Evolutionary conservation across 2,888 invertebrate genomes (phyloP).

Genomic region (Eupelmus urozonus): DNA sequence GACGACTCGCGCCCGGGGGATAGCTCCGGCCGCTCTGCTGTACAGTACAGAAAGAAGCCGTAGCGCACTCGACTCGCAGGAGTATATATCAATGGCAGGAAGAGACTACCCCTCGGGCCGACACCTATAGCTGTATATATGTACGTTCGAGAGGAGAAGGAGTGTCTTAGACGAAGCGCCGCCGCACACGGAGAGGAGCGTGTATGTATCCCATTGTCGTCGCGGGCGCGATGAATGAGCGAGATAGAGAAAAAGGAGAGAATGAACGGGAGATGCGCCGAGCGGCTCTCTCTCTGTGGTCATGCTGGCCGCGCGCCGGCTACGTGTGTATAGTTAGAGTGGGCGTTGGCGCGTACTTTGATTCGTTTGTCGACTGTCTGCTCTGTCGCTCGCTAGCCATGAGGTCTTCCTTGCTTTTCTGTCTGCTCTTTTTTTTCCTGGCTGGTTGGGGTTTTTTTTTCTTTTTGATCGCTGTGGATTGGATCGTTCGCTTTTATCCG

Average conservation of each 20-base stretch:
- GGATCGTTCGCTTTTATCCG: neutral
- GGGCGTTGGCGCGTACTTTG: conserved; percentile 50
- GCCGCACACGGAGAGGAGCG: no score
- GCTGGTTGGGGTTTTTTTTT: neutral
- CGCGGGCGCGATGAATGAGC: conserved; percentile 21
- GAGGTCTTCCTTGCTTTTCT: neutral
- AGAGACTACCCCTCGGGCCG: neutral
- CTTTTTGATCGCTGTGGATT: neutral
- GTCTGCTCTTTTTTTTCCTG: neutral
- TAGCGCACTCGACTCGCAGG: neutral
- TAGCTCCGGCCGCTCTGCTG: no score
- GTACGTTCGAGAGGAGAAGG: no score
- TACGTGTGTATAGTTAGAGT: conserved; percentile 21
- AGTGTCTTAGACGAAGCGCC: neutral
- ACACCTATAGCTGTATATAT: no score
- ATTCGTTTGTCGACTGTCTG: conserved; percentile 34
- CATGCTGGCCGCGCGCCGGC: no score
- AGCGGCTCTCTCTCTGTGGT: no score
- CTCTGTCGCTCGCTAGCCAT: conserved; percentile 2
- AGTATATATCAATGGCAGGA: neutral
- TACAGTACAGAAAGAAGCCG: neutral
- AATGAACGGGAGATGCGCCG: neutral
- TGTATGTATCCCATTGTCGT: conserved; percentile 29
- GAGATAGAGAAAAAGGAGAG: neutral
- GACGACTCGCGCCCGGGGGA: no score